Evolutionary conservation across 2,797 vertebrate genomes (phyloP).

Genomic region (Crocidura indochinensis): DNA sequence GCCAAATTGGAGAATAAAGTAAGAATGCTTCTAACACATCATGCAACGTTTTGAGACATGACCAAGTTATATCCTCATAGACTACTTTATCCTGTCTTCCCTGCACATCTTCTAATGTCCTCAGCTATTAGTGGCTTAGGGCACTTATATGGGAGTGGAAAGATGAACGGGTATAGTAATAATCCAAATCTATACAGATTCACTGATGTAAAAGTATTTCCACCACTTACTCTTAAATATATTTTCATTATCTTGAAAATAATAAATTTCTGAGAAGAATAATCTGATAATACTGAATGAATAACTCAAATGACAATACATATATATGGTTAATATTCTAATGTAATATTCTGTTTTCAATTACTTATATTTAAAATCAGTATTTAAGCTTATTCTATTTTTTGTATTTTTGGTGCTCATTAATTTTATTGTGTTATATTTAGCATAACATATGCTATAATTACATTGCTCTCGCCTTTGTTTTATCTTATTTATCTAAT

Average conservation of each 20-base stretch:
- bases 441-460: no score
- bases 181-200: conserved; percentile 44
- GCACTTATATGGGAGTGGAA: not conserved
- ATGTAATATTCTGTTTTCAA: no score
- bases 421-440: no score
- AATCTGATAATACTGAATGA: not conserved
- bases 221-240: conserved; percentile 50
- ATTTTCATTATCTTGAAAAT: conserved; percentile 58
- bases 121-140: not conserved
- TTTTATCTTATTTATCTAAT: no score
- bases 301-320: conserved; percentile 58
- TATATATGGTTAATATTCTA: not conserved
- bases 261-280: conserved; percentile 13
- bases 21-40: not conserved
- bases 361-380: no score
- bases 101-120: not conserved
- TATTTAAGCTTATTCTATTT: no score
- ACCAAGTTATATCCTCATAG: not conserved
- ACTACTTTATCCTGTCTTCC: not conserved
- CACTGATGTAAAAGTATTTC: conserved; percentile 12
- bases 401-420: no score
- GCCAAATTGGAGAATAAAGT: conserved; percentile 28
- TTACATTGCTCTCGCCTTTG: no score
- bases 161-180: not conserved
- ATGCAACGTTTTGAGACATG: not conserved